Evolutionary conservation across 2,113 vertebrate species (phyloP), one percentile per base, ranked within the genome.

Genomic region (Jacana jacana): DNA sequence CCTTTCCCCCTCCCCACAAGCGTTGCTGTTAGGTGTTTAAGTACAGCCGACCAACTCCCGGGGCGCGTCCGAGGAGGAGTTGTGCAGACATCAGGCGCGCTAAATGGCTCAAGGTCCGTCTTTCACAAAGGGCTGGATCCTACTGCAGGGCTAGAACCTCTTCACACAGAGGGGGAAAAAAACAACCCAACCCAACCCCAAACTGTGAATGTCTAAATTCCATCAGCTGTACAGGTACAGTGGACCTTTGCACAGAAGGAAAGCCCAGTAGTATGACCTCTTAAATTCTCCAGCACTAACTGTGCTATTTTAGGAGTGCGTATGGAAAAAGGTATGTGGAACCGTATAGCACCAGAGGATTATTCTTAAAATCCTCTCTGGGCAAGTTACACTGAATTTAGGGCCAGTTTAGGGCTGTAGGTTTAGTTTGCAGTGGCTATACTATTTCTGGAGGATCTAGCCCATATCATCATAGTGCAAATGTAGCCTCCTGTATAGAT

Each of bases 391-490:
- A 58, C n/a, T 69, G 49, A 75, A 71, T 76, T 85, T 37, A 79
- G 68, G 84, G 55, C 20, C 70, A 90, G 28, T 81, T 89, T 80
- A 81, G 91, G 76, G 57, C 39, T 72, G 46, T 42, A 77, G 79
- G 68, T 85, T 93, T 71, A 61, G 30, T 72, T 86, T 93, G 91
- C 64, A 83, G 51, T 51, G 86, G 65, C 91, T 91, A 58, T 44
- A 68, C 42, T 78, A 70, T 66, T 66, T 94, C 64, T 75, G 93
- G 44, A 91, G 79, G 72, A 91, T 81, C 68, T 90, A 92, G 83
- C 73, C 60, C 65, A 70, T 88, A 95, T 91, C 76, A 93, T 88
- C 81, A 88, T 93, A 97, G 94, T 97, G 97, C 97, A 98, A 98
- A 97, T 88, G 65, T 93, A 96, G 90, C 78, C 75, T 91, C 91